Percentiles rank a stretch among this genome's conserved stretches.
phyloP scores from a whole-genome alignment of 30 jellyfish, hydroid and myxozoan genomes.

The Aurelia sp. region DNA sequence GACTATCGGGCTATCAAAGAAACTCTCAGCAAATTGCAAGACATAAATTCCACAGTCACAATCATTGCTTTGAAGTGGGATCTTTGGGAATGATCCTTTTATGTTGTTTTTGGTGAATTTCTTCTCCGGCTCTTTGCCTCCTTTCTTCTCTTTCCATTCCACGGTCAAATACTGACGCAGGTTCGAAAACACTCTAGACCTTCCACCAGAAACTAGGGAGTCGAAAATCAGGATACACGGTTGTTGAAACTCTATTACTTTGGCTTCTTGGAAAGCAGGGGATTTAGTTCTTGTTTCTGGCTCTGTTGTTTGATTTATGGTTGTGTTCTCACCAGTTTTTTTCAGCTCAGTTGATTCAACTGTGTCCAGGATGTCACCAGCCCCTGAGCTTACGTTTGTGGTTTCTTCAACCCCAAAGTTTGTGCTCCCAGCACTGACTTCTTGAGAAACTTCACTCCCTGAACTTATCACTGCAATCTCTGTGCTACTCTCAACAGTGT shows the following conservation, averaged over 20 bases:
- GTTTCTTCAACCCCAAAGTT: too few species aligned
- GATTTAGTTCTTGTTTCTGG: not conserved
- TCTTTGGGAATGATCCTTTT: constrained; percentile 87
- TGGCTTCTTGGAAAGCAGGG: constrained; percentile 26
- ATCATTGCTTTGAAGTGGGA: constrained; percentile 94
- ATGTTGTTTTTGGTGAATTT: constrained; percentile 75
- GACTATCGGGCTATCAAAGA: constrained; percentile 69
- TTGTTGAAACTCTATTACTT: constrained; percentile 14
- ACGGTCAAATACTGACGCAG: constrained; percentile 79
- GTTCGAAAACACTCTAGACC: constrained; percentile 82
- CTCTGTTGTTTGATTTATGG: not conserved
- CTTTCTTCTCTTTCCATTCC: constrained; percentile 84
- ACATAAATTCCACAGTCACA: constrained; percentile 96
- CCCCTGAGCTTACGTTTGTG: too few species aligned
- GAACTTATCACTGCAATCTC: too few species aligned
- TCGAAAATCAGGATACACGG: constrained; percentile 95
- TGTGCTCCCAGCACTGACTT: too few species aligned
- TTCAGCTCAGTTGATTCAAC: too few species aligned
- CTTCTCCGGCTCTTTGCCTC: constrained; percentile 51
- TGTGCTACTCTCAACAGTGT: too few species aligned
- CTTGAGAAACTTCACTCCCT: too few species aligned
- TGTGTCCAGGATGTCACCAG: too few species aligned
- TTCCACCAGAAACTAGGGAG: constrained; percentile 88
- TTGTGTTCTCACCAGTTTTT: too few species aligned
- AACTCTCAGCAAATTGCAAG: constrained; percentile 93